Evolutionary conservation across 2,888 invertebrate genomes (phyloP).

Genomic region (Drosophila kanekoi): DNA sequence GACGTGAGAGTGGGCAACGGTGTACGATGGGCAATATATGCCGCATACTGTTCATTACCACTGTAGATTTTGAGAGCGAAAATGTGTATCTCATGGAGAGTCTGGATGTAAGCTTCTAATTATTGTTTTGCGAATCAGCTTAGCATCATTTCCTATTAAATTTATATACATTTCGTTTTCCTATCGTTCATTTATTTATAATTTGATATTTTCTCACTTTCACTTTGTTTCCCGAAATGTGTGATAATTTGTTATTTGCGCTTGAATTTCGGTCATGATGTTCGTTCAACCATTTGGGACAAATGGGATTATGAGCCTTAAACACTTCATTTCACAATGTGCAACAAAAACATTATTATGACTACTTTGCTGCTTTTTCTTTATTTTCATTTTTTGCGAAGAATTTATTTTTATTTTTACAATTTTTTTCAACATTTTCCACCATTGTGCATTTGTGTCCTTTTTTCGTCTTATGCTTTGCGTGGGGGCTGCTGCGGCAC

Average conservation of each 20-base stretch:
- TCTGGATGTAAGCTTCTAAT: no score
- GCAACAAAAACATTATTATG: conserved; percentile 69
- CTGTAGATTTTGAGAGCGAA: neutral
- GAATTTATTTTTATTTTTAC: conserved; percentile 19
- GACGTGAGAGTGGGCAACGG: neutral
- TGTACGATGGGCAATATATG: conserved; percentile 31
- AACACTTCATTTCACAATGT: conserved; percentile 71
- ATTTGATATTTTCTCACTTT: neutral
- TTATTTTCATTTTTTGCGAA: neutral
- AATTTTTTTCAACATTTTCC: conserved; percentile 54
- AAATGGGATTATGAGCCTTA: conserved; percentile 75
- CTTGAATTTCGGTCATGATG: conserved; percentile 10
- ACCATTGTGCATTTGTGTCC: conserved; percentile 64
- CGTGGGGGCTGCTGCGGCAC: conserved; percentile 57
- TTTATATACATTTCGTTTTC: no score
- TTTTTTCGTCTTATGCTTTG: conserved; percentile 73
- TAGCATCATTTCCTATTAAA: no score
- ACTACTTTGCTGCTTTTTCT: conserved; percentile 44
- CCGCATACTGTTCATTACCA: conserved; percentile 4
- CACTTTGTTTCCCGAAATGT: neutral
- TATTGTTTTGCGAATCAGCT: no score
- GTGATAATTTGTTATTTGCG: neutral
- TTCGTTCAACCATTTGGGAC: conserved; percentile 44
- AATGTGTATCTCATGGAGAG: no score
- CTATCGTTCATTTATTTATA: neutral